Evolutionary conservation across 2,797 vertebrate species (phyloP).

Genomic region (Meriones psammophilus): DNA sequence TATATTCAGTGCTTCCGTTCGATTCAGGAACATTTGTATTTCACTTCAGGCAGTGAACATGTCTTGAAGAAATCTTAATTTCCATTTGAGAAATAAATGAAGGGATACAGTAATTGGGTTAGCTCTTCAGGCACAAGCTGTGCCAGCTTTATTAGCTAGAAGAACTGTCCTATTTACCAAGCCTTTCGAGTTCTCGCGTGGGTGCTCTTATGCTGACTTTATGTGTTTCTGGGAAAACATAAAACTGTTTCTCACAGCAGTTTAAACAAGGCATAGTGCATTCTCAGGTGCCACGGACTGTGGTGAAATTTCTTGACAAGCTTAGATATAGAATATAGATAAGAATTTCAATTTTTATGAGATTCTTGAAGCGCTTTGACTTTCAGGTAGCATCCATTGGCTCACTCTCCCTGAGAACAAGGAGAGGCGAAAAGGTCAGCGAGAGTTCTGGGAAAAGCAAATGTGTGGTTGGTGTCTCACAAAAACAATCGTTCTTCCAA

Average conservation of each 20-base stretch:
- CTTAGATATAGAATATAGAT: conserved; percentile 77
- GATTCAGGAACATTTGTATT: not conserved
- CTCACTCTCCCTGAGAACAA: conserved; percentile 37
- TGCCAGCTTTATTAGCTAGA: conserved; percentile 30
- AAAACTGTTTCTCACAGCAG: conserved; percentile 65
- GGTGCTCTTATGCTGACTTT: conserved; percentile 68
- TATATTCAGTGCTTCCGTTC: not conserved
- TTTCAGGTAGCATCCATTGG: conserved; percentile 63
- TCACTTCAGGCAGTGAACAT: not conserved
- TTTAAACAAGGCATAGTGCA: conserved; percentile 76
- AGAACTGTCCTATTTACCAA: conserved; percentile 31
- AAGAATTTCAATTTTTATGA: conserved; percentile 74
- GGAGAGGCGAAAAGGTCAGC: conserved; percentile 63
- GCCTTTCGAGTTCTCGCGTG: conserved; percentile 63
- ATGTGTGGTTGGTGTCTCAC: not conserved
- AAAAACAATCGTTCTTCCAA: conserved; percentile 40
- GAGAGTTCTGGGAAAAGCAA: conserved; percentile 68
- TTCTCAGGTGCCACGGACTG: conserved; percentile 76
- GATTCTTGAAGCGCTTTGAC: conserved; percentile 69
- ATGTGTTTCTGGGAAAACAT: conserved; percentile 61
- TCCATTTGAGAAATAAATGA: conserved; percentile 56
- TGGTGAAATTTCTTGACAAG: conserved; percentile 73
- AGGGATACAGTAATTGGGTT: conserved; percentile 29
- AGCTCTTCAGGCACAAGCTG: conserved; percentile 27
- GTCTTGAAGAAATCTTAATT: conserved; percentile 21